Evolutionary conservation across 2,113 vertebrate species (phyloP), one percentile per base, ranked within the genome.

Genomic region (Chauna torquata): DNA sequence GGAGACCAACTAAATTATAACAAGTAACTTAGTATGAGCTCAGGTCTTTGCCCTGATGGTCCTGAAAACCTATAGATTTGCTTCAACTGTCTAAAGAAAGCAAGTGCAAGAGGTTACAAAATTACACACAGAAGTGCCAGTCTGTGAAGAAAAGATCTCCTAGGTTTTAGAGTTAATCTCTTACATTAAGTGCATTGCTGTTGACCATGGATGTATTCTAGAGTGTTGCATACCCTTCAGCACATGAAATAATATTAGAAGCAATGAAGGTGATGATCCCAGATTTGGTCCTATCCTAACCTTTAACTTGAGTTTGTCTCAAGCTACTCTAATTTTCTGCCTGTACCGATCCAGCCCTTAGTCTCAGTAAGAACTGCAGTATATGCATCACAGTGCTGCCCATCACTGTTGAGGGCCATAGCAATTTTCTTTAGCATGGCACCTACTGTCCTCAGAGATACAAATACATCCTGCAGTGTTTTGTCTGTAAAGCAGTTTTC

Each of bases 381-480:
- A 22, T 11, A 3, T 49, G 3, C 7, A 23, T 38, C 36, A 6
- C 4, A 20, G 22, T 0, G 0, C 34, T 86, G 11, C 16, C 61
- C 36, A 19, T 12, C 24, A 8, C 19, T 27, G 7, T 32, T 58
- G 23, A 44, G 32, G 12, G 28, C 3, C 47, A 11, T 1, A 69
- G 18, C 18, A 80, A 13, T 12, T 64, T 69, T 7, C 6, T 1
- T 34, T 28, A 61, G 3, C 12, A 5, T 9, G 24, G 71, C 32
- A 72, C 7, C 34, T 22, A 5, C 55, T 18, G 36, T 28, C 47
- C 57, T 72, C 59, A 66, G 52, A 42, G 12, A 16, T 0, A 66
- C 1, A 3, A 84, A 49, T 11, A 22, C 0, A 0, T 69, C 52
- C 57, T 45, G 50, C 45, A n/a, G 34, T 28, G 27, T 68, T 72